A percentile compares a stretch with the other conserved stretches of the same genome.
Conservation (phyloP, 2,113 vertebrate species). For the Platysternon megacephalum region DNA sequence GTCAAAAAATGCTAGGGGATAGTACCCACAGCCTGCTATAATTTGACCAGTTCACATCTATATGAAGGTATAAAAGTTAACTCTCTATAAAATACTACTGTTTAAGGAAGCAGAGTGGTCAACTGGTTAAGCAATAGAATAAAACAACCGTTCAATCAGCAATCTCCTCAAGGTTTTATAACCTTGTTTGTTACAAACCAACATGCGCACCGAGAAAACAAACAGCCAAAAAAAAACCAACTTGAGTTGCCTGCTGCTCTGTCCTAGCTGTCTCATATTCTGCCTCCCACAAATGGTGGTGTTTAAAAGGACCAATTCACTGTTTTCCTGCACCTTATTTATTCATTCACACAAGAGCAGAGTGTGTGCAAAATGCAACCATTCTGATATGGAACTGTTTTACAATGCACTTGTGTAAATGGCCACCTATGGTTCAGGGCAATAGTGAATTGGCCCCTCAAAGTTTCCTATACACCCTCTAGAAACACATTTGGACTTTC, state of each 20-base stretch:
- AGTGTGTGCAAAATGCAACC: background rate
- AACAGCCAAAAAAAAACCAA: background rate
- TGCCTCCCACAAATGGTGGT: background rate
- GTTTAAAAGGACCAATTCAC: background rate
- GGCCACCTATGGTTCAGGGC: background rate
- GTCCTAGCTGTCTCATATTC: background rate
- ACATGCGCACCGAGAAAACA: background rate
- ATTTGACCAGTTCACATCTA: background rate
- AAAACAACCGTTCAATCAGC: background rate
- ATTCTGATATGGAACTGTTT: background rate
- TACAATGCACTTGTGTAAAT: background rate
- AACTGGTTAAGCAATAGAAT: background rate
- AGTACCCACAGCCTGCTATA: background rate
- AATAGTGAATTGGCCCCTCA: background rate
- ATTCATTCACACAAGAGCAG: background rate
- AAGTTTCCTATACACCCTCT: background rate
- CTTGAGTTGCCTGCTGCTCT: background rate
- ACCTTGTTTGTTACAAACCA: background rate
- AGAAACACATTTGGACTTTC: background rate
- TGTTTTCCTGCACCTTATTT: background rate
- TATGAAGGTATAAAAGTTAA: background rate
- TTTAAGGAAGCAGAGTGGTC: background rate
- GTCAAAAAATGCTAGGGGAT: slow-evolving; percentile 14
- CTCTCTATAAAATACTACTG: background rate
- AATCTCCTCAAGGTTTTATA: background rate